phyloP scores from a whole-genome alignment of 1,140 invertebrate genomes.

The Rhysida immarginata region DNA sequence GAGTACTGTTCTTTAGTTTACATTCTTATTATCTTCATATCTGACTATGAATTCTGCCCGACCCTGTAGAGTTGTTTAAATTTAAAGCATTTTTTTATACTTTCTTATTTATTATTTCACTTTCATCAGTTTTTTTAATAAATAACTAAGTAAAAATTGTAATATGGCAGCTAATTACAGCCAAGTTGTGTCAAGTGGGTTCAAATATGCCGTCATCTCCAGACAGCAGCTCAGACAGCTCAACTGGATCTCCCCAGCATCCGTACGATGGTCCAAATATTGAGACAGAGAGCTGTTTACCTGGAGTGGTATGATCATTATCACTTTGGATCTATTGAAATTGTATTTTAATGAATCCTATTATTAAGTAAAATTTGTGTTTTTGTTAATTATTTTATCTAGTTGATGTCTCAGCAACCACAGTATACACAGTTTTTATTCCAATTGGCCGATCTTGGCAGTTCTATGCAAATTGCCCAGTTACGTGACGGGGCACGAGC shows the following conservation, averaged over 20 bases:
- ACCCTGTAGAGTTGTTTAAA: too few relatives aligned
- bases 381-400: background rate
- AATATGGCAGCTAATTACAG: conserved; percentile 52
- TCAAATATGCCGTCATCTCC: conserved; percentile 71
- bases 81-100: too few relatives aligned
- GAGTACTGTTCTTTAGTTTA: too few relatives aligned
- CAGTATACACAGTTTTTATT: conserved; percentile 77
- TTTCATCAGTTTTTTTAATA: too few relatives aligned
- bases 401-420: conserved; percentile 60
- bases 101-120: too few relatives aligned
- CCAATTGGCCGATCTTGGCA: conserved; percentile 76
- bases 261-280: conserved; percentile 56
- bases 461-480: conserved; percentile 55
- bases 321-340: too few relatives aligned
- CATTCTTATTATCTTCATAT: too few relatives aligned
- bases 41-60: background rate
- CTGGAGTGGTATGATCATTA: conserved; percentile 56
- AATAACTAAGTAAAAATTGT: too few relatives aligned
- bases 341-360: too few relatives aligned
- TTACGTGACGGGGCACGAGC: conserved; percentile 70
- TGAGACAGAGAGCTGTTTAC: conserved; percentile 72
- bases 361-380: background rate
- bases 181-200: conserved; percentile 64
- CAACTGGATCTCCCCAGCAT: conserved; percentile 70
- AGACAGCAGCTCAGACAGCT: conserved; percentile 73